These are phyloP conservation scores for Dicrostonyx torquatus DNA, from an alignment of 2,797 vertebrate genomes.

Conservation along the genomic window DNA sequence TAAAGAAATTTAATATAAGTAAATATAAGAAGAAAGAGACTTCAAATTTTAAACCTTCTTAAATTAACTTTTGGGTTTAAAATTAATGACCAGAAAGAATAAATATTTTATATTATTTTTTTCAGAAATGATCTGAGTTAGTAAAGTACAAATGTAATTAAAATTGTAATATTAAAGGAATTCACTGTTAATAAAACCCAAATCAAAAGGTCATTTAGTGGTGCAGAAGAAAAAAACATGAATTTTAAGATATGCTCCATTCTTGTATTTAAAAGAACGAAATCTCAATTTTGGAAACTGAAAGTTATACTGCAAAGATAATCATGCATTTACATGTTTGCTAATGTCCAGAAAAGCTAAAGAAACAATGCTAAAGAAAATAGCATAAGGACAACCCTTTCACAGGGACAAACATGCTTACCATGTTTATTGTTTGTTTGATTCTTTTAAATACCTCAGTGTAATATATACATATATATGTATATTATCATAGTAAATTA, in stretches of 20 bases:
- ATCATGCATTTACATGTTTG: neutral
- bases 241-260: neutral
- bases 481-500: neutral
- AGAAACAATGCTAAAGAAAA: neutral
- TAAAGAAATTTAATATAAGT: slow-evolving; percentile 7
- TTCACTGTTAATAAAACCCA: neutral
- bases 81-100: neutral
- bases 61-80: neutral
- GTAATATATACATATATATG: neutral
- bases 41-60: neutral
- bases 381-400: neutral
- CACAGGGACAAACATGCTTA: neutral
- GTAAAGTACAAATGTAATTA: neutral
- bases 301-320: neutral
- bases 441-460: neutral
- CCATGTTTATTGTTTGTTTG: neutral
- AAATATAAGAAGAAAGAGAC: neutral
- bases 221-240: neutral
- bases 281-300: slow-evolving; percentile 4
- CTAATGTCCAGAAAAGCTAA: neutral
- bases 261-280: neutral
- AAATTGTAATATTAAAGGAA: neutral
- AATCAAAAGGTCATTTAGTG: neutral
- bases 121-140: neutral
- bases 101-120: neutral